These are phyloP conservation scores for Pristionchus pacificus DNA, from an alignment of 1,140 invertebrate species.

Conservation along the genomic window DNA sequence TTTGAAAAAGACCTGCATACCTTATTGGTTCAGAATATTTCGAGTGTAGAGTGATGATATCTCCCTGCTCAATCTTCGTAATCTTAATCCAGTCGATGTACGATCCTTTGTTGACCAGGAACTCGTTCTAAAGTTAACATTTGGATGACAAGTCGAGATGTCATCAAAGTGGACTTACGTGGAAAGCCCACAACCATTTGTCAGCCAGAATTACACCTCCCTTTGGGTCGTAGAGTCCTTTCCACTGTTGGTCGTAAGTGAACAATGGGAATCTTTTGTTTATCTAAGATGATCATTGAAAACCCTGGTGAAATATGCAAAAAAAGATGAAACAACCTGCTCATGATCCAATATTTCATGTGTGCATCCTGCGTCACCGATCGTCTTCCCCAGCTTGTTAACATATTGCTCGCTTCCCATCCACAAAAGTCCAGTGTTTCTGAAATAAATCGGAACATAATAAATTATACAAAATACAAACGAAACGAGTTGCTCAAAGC, in stretches of 20 bases:
- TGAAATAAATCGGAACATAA: slow-evolving; percentile 5
- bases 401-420: slow-evolving; percentile 10
- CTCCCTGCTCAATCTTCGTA: not conserved
- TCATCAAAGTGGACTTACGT: not conserved
- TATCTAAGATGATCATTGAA: slow-evolving; percentile 12
- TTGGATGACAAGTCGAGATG: not conserved
- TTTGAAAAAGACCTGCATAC: too few species aligned
- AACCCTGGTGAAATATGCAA: not conserved
- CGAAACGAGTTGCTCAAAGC: slow-evolving; percentile 7
- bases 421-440: slow-evolving; percentile 26
- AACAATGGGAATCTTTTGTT: slow-evolving; percentile 20
- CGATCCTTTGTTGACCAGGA: too few species aligned
- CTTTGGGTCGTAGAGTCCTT: slow-evolving; percentile 24
- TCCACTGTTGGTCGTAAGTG: slow-evolving; percentile 8
- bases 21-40: too few species aligned
- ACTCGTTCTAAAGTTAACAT: too few species aligned
- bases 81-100: not conserved
- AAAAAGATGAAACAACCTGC: slow-evolving; percentile 9
- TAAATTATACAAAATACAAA: not conserved
- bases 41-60: not conserved
- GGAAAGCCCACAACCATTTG: slow-evolving; percentile 29
- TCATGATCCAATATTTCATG: slow-evolving; percentile 20
- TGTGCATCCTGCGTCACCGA: slow-evolving; percentile 2
- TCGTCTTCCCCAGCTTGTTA: slow-evolving; percentile 4
- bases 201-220: slow-evolving; percentile 29